These are phyloP conservation scores for Horisme vitalbata DNA, from an alignment of 2,888 invertebrate genomes.

Conservation along the genomic window DNA sequence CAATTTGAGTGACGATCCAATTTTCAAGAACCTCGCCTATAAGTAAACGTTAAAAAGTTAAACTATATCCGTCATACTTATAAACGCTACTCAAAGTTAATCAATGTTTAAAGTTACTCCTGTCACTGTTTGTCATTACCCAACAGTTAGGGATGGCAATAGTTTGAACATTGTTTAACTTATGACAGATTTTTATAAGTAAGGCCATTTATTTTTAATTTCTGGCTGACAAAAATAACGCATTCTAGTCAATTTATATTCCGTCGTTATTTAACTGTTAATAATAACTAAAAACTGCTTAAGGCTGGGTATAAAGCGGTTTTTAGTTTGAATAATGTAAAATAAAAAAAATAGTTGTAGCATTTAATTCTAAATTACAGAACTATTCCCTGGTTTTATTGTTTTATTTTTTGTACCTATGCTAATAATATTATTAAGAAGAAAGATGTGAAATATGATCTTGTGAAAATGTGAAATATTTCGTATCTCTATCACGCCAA, in stretches of 20 bases:
- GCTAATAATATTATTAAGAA: too few species aligned
- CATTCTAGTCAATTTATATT: slow-evolving; percentile 32
- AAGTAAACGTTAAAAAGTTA: slow-evolving; percentile 45
- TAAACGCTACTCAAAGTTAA: too few species aligned
- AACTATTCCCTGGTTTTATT: slow-evolving; percentile 48
- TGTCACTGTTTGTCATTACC: too few species aligned
- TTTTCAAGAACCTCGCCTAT: slow-evolving; percentile 66
- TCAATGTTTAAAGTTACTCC: too few species aligned
- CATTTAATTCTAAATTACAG: slow-evolving; percentile 54
- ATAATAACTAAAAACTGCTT: slow-evolving; percentile 50
- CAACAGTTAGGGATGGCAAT: too few species aligned
- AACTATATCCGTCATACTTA: not conserved
- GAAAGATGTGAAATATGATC: too few species aligned
- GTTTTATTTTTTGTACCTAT: too few species aligned
- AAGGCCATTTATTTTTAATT: not conserved
- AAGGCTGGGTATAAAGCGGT: slow-evolving; percentile 67
- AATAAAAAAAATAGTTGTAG: slow-evolving; percentile 37
- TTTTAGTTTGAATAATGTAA: slow-evolving; percentile 41
- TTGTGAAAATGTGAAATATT: too few species aligned
- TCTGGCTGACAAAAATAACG: slow-evolving; percentile 3
- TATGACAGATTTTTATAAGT: too few species aligned
- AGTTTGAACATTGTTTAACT: too few species aligned
- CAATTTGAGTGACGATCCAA: slow-evolving; percentile 54
- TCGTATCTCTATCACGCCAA: too few species aligned
- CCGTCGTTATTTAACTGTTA: slow-evolving; percentile 12